phyloP scores from a whole-genome alignment of 1,140 invertebrate species.

The Maconellicoccus hirsutus region DNA sequence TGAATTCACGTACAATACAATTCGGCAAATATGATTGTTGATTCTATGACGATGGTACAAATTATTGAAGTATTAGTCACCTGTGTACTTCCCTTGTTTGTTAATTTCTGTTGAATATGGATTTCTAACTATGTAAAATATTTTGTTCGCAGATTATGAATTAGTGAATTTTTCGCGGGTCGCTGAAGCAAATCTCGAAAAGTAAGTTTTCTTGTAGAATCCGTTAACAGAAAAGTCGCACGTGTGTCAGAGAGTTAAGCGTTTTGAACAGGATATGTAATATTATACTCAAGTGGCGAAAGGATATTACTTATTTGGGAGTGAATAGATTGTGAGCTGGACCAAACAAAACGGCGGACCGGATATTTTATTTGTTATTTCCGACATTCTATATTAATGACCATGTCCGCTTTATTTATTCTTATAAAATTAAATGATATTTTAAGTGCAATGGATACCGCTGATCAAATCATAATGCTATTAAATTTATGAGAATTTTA shows the following conservation, averaged over 20 bases:
- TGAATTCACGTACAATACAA: too few species aligned
- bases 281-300: constrained; percentile 15
- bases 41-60: too few species aligned
- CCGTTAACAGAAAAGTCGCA: not conserved
- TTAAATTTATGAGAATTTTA: constrained; percentile 10
- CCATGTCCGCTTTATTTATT: constrained; percentile 14
- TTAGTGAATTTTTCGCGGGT: too few species aligned
- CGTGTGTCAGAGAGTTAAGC: not conserved
- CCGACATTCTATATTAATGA: constrained; percentile 19
- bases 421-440: constrained; percentile 16
- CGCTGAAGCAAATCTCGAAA: too few species aligned
- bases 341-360: constrained; percentile 19
- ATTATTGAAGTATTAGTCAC: too few species aligned
- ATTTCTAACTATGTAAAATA: too few species aligned
- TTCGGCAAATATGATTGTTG: too few species aligned
- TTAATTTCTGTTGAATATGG: too few species aligned
- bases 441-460: constrained; percentile 3
- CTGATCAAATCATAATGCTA: not conserved
- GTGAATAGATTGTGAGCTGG: constrained; percentile 11
- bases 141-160: too few species aligned
- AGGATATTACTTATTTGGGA: constrained; percentile 21
- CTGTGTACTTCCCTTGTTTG: too few species aligned
- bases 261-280: constrained; percentile 16
- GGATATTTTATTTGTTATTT: constrained; percentile 22
- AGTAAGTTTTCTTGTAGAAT: too few species aligned